Evolutionary conservation across 1,140 invertebrate genomes (phyloP).

Genomic region (Dufourea novaeangliae): DNA sequence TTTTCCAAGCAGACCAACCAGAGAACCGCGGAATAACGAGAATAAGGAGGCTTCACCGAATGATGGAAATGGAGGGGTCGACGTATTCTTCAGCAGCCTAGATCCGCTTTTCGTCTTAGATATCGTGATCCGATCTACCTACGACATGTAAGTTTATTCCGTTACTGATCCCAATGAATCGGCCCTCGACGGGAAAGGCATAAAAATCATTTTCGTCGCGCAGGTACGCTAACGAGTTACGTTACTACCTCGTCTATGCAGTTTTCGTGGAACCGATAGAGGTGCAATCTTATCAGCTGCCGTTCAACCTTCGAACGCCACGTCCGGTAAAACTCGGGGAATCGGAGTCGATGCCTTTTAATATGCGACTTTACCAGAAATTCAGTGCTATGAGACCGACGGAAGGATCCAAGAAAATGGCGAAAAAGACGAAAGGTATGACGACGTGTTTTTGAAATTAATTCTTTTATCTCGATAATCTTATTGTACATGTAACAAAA

Average conservation of each 20-base stretch:
- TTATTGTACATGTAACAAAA: slow-evolving; percentile 1
- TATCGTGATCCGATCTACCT: slow-evolving; percentile 65
- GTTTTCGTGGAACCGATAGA: slow-evolving; percentile 57
- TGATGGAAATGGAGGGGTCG: background rate
- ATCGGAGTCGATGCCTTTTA: background rate
- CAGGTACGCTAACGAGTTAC: slow-evolving; percentile 68
- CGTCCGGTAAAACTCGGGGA: slow-evolving; percentile 34
- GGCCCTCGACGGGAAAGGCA: no score
- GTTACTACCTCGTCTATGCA: slow-evolving; percentile 63
- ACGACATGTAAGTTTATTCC: slow-evolving; percentile 60
- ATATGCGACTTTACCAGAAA: background rate
- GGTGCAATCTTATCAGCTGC: slow-evolving; percentile 37
- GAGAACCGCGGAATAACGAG: background rate
- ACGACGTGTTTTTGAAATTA: background rate
- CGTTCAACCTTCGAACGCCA: slow-evolving; percentile 48
- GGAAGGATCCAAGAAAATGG: background rate
- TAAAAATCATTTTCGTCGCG: background rate
- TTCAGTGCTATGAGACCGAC: background rate
- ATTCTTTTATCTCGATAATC: background rate
- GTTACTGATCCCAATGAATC: no score
- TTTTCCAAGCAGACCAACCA: background rate
- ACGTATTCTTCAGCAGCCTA: slow-evolving; percentile 1
- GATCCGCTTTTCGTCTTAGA: slow-evolving; percentile 49
- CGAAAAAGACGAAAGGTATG: background rate
- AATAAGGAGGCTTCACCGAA: background rate